Conservation (phyloP, 2,113 vertebrate species). For the Pituophis catenifer region DNA sequence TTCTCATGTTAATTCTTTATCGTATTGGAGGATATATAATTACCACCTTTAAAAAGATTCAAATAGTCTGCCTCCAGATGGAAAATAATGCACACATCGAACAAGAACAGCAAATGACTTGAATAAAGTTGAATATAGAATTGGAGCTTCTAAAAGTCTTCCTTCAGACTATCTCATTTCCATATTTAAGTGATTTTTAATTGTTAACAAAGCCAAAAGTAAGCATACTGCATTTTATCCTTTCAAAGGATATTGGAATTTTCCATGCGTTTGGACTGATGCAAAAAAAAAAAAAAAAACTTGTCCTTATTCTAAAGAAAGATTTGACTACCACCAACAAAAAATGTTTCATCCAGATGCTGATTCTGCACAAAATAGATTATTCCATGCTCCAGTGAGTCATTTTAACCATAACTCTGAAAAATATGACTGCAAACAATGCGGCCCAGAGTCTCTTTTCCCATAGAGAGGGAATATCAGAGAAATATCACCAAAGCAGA, state of each 20-base stretch:
- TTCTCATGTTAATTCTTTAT: slow-evolving; percentile 5
- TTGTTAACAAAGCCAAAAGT: not conserved
- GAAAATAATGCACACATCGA: not conserved
- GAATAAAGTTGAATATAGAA: not conserved
- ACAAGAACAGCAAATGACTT: not conserved
- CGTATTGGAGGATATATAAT: not conserved
- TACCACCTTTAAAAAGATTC: slow-evolving; percentile 16
- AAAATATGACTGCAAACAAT: not conserved
- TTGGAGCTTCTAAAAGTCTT: not conserved
- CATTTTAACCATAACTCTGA: slow-evolving; percentile 1
- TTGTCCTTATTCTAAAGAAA: not conserved
- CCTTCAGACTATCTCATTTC: slow-evolving; percentile 12
- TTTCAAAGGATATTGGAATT: not conserved
- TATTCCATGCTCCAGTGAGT: not conserved
- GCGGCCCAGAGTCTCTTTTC: not conserved
- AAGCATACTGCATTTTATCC: not conserved
- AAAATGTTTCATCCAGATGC: not conserved
- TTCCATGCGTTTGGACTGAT: not conserved
- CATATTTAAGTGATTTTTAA: not conserved
- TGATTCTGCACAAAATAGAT: slow-evolving; percentile 19
- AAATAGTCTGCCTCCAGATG: slow-evolving; percentile 3
- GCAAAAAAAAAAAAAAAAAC: not conserved
- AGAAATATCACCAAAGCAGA: not conserved
- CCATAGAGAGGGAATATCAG: not conserved
- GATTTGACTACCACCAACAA: not conserved